Base-by-base conservation (phyloP, 2,113 vertebrate species). In the Apteryx owenii region DNA sequence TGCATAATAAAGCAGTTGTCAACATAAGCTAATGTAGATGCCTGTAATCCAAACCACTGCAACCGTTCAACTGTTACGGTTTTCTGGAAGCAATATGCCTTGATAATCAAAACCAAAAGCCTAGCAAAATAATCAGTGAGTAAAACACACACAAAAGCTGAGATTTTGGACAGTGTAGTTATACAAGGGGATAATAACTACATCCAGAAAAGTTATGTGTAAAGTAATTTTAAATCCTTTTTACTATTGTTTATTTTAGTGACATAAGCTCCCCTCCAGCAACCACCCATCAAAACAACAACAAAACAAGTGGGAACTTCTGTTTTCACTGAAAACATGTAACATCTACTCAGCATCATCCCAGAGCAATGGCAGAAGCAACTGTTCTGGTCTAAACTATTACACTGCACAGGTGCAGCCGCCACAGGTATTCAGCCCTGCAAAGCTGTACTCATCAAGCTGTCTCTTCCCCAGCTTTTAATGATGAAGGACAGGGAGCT, bases 191-290 rank as follows among this genome's bases (percentile, higher is more conserved):
- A 6, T 23, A 88, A 80, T 76, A 88, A 20, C 75, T 75, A 70
- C 46, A 88, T 16, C 23, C 38, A 73, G 68, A 76, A 90, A 53
- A 81, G 38, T 22, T 38, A 69, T 16, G 38, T 53, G 69, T 25
- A 38, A 89, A 91, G 40, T 36, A 21, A 48, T 81, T 81, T 81
- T 10, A 78, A 84, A 89, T 85, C 50, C 46, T 88, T 94, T 85
- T 48, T 53, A 66, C 28, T 48, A 17, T 7, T 69, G 29, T 29
- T 92, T 72, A 53, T 19, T 89, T 89, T 53, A 76, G 75, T 60
- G 75, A 81, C 60, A 33, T 12, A 13, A 89, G 33, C 60, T 56
- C n/a, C 23, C 13, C 12, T 81, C 31, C 54, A 6, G 4, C 12
- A 40, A 89, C 7, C 44, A 26, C 4, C 6, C n/a, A 29, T 12